Conservation (phyloP, 2,113 vertebrate species). For the Xiphophorus couchianus region DNA sequence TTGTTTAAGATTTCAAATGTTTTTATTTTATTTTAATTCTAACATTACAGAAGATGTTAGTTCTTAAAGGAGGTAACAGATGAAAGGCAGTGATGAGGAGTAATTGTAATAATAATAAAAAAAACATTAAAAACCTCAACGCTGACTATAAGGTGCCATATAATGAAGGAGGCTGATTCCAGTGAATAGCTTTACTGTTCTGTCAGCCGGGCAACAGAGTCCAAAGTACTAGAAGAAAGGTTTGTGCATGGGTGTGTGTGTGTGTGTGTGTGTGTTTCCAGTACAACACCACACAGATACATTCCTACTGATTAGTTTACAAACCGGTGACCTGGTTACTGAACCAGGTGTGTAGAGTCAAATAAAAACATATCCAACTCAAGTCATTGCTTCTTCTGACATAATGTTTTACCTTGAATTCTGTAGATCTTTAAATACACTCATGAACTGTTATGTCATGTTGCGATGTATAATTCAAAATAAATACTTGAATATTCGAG, state of each 20-base stretch:
- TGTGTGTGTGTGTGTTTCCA: conserved; percentile 32
- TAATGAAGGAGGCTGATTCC: conserved; percentile 59
- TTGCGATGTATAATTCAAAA: not conserved
- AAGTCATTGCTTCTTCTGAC: not conserved
- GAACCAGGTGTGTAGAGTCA: conserved; percentile 12
- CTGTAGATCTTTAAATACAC: not conserved
- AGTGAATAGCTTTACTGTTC: conserved; percentile 69
- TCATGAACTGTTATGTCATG: not conserved
- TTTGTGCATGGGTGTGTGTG: conserved; percentile 22
- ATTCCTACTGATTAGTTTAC: conserved; percentile 15
- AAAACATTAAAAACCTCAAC: conserved; percentile 18
- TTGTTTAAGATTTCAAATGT: not conserved
- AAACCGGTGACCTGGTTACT: conserved; percentile 45
- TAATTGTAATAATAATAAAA: conserved; percentile 17
- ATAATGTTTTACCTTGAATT: not conserved
- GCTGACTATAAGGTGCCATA: conserved; percentile 59
- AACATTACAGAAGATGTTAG: not conserved
- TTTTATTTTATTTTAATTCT: not conserved
- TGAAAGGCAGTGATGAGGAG: conserved; percentile 22
- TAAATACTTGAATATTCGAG: not conserved
- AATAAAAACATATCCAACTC: conserved; percentile 5
- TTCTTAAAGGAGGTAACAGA: conserved; percentile 13
- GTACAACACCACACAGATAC: conserved; percentile 23
- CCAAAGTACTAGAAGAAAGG: conserved; percentile 56
- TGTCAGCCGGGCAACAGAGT: conserved; percentile 34